Evolutionary conservation across 23 tunicate species (phyloP).

Genomic region (Trididemnum nubilum): DNA sequence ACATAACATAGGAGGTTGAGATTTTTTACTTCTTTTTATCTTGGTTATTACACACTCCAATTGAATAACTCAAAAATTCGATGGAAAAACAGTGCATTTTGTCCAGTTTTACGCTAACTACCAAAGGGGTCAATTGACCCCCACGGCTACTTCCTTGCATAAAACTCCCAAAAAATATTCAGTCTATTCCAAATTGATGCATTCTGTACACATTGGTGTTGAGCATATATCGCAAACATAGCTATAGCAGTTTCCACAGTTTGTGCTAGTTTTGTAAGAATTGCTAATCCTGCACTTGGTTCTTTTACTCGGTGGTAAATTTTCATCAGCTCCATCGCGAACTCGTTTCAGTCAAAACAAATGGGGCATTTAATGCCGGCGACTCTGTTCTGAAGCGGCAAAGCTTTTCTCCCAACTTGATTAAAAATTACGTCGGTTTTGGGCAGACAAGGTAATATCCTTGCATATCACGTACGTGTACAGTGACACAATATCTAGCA

Average conservation of each 20-base stretch:
- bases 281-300: slow-evolving; percentile 30
- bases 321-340: slow-evolving; percentile 30
- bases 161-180: slow-evolving; percentile 9
- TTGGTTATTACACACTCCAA: slow-evolving; percentile 38
- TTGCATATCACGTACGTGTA: slow-evolving; percentile 14
- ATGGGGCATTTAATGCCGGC: slow-evolving; percentile 31
- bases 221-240: slow-evolving; percentile 27
- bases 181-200: slow-evolving; percentile 32
- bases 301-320: slow-evolving; percentile 32
- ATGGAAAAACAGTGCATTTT: slow-evolving; percentile 19
- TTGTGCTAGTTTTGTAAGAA: slow-evolving; percentile 27
- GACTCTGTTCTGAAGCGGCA: slow-evolving; percentile 21
- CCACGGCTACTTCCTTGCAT: slow-evolving; percentile 33
- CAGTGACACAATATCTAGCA: slow-evolving; percentile 39
- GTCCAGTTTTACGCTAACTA: slow-evolving; percentile 33
- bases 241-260: slow-evolving; percentile 31
- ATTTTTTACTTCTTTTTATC: slow-evolving; percentile 21
- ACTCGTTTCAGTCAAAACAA: slow-evolving; percentile 29
- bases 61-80: slow-evolving; percentile 25
- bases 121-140: slow-evolving; percentile 40
- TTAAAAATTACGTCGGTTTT: slow-evolving; percentile 28
- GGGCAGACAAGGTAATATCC: slow-evolving; percentile 34
- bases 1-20: slow-evolving; percentile 19
- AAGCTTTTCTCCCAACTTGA: background rate
- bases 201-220: slow-evolving; percentile 34